Conservation (phyloP, 1,140 invertebrate genomes). For the Eulimnadia texana region DNA sequence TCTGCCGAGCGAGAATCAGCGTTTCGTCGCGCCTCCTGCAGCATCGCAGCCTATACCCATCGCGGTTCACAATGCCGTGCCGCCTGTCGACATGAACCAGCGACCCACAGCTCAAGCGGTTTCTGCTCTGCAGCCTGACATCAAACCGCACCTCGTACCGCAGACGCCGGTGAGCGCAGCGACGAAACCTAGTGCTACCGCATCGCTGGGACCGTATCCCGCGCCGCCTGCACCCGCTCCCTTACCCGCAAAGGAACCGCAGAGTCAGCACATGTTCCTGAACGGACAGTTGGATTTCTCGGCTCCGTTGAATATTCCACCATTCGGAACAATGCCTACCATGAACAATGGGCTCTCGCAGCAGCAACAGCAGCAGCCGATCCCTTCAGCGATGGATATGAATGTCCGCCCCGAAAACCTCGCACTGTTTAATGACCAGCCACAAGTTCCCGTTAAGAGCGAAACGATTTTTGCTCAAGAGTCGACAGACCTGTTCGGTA, state of each 20-base stretch:
- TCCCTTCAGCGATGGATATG: not conserved
- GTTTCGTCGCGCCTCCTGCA: not conserved
- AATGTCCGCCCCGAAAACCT: not conserved
- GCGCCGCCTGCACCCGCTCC: no score
- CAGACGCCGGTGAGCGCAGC: not conserved
- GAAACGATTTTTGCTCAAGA: no score
- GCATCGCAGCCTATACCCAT: not conserved
- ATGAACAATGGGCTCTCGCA: not conserved
- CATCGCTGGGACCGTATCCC: no score
- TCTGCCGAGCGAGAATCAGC: conserved; percentile 6
- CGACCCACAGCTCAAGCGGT: no score
- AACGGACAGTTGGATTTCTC: conserved; percentile 4
- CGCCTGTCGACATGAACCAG: not conserved
- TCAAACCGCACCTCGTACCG: not conserved
- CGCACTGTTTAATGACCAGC: not conserved
- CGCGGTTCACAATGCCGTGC: not conserved
- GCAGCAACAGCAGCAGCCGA: conserved; percentile 2
- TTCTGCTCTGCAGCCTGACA: not conserved
- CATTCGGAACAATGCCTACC: not conserved
- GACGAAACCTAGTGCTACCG: no score
- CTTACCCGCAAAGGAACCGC: not conserved
- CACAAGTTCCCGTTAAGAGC: no score
- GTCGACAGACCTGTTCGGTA: no score
- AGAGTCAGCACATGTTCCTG: not conserved
- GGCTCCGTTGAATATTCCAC: not conserved